Evolutionary conservation across 2,797 vertebrate genomes (phyloP).

Genomic region (Neosilurus mollespiculum): DNA sequence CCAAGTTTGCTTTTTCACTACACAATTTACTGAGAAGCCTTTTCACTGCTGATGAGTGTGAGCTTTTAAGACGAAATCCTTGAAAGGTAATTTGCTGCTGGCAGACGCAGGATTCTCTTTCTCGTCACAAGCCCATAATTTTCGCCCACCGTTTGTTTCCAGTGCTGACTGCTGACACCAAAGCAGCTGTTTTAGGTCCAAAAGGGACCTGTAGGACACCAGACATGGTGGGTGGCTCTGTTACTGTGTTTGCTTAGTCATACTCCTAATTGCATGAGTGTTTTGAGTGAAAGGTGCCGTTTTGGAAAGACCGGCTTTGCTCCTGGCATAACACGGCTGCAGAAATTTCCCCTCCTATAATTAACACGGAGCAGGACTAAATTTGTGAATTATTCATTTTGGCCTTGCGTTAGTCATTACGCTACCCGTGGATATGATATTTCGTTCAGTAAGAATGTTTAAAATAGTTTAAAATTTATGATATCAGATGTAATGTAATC

Average conservation of each 20-base stretch:
- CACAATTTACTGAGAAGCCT: conserved; percentile 38
- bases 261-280: conserved; percentile 46
- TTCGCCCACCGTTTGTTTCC: conserved; percentile 53
- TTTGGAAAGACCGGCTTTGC: conserved; percentile 45
- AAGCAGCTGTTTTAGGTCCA: conserved; percentile 52
- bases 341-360: conserved; percentile 31
- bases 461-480: neutral
- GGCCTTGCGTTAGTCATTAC: conserved; percentile 9
- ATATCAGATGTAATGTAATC: neutral
- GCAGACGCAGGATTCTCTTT: conserved; percentile 46
- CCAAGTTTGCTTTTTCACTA: conserved; percentile 14
- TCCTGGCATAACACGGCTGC: conserved; percentile 34
- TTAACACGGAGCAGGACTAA: conserved; percentile 1
- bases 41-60: neutral
- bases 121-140: conserved; percentile 42
- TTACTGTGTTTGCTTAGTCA: conserved; percentile 53
- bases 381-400: conserved; percentile 11
- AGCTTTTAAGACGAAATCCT: conserved; percentile 31
- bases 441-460: neutral
- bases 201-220: conserved; percentile 49
- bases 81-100: conserved; percentile 39
- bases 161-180: conserved; percentile 47
- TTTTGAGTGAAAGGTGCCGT: conserved; percentile 48
- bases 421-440: neutral
- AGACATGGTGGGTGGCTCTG: conserved; percentile 52